Evolutionary conservation across 2,113 vertebrate genomes (phyloP).

Genomic region (Poecilia latipinna): DNA sequence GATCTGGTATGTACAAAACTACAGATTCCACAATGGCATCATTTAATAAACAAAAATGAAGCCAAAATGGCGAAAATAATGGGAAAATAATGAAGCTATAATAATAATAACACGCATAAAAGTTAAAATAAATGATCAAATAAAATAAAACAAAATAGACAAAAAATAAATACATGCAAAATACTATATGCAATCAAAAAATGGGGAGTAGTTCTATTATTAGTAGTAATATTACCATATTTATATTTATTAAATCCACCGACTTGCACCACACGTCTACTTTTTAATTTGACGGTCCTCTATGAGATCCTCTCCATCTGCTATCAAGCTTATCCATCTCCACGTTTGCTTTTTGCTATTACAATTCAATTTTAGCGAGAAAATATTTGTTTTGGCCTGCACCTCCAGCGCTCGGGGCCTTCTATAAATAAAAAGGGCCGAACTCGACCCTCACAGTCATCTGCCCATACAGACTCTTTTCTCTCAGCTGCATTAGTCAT

Average conservation of each 20-base stretch:
- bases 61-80: too few species aligned
- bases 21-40: too few species aligned
- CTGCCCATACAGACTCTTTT: conserved; percentile 49
- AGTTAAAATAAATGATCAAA: too few species aligned
- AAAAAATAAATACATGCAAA: too few species aligned
- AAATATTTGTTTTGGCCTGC: conserved; percentile 73
- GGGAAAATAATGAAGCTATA: too few species aligned
- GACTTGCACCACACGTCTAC: conserved; percentile 9
- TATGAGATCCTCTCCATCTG: background rate
- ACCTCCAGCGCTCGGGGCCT: conserved; percentile 54
- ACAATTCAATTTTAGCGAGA: conserved; percentile 62
- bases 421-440: conserved; percentile 66
- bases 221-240: background rate
- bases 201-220: background rate
- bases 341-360: conserved; percentile 58
- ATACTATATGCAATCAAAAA: background rate
- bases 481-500: conserved; percentile 70
- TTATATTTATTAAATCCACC: background rate
- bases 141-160: too few species aligned
- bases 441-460: conserved; percentile 51
- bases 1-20: too few species aligned
- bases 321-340: conserved; percentile 36
- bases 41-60: too few species aligned
- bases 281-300: conserved; percentile 13
- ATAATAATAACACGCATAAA: too few species aligned